A percentile compares a stretch with the other conserved stretches of the same genome.
phyloP scores from a whole-genome alignment of 1,140 invertebrate species.

The Cyphomyrmex costatus region DNA sequence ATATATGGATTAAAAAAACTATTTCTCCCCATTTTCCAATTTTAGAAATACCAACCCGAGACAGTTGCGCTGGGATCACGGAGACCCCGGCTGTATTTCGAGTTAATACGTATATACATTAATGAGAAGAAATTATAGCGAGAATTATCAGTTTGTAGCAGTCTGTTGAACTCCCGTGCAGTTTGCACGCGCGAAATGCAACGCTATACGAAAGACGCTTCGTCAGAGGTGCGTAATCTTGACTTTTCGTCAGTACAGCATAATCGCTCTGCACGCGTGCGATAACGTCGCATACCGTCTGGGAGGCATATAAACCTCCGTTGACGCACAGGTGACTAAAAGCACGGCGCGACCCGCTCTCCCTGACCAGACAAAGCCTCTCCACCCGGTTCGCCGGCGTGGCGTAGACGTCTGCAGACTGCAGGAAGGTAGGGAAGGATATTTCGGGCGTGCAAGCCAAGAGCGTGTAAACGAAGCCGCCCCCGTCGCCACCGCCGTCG shows the following conservation, averaged over 20 bases:
- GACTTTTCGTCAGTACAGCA: constrained; percentile 48
- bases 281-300: constrained; percentile 56
- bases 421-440: constrained; percentile 70
- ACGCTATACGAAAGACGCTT: constrained; percentile 37
- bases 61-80: too few relatives aligned
- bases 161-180: not conserved
- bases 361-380: constrained; percentile 69
- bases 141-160: constrained; percentile 9
- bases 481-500: constrained; percentile 55
- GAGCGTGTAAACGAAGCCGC: constrained; percentile 78
- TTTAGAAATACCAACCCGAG: too few relatives aligned
- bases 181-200: not conserved
- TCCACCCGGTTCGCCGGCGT: constrained; percentile 39
- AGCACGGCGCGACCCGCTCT: constrained; percentile 55
- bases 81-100: too few relatives aligned
- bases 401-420: constrained; percentile 71
- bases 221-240: constrained; percentile 42
- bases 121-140: not conserved
- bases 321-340: constrained; percentile 64
- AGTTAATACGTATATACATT: not conserved
- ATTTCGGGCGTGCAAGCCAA: constrained; percentile 76
- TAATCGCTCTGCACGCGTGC: constrained; percentile 52
- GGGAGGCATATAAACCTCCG: constrained; percentile 52
- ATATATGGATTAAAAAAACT: too few relatives aligned
- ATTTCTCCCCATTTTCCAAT: too few relatives aligned